Evolutionary conservation across 2,888 invertebrate genomes (phyloP).

Genomic region (Netelia fuscicornis): DNA sequence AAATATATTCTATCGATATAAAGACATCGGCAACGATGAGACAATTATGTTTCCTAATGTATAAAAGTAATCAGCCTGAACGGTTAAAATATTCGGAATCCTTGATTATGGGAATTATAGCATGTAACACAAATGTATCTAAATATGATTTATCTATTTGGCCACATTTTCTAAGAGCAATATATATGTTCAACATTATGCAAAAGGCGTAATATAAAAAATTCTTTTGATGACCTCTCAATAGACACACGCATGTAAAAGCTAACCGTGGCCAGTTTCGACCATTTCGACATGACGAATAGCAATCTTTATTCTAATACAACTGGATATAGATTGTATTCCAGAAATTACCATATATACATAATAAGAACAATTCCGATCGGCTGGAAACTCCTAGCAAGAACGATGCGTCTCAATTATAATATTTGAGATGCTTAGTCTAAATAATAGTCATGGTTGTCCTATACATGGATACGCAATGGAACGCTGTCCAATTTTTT

Average conservation of each 20-base stretch:
- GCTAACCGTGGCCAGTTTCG: not conserved
- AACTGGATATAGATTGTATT: not conserved
- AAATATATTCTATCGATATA: no score
- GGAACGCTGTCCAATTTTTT: conserved; percentile 81
- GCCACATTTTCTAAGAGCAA: no score
- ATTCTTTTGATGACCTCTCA: not conserved
- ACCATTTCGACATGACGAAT: not conserved
- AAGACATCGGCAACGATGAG: no score
- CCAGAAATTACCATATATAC: not conserved
- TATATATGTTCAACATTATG: no score
- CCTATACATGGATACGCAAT: conserved; percentile 81
- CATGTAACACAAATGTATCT: no score
- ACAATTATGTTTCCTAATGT: no score
- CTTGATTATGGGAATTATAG: no score
- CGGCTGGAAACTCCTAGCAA: not conserved
- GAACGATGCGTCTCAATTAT: not conserved
- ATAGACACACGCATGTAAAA: not conserved
- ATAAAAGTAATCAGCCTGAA: no score
- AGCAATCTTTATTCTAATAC: not conserved
- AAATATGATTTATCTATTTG: no score
- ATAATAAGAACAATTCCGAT: not conserved
- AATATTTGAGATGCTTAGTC: not conserved
- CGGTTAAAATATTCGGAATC: no score
- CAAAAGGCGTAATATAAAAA: not conserved
- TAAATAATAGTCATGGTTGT: conserved; percentile 4